Conservation (phyloP, 2,797 vertebrate species). For the Lacerta agilis region DNA sequence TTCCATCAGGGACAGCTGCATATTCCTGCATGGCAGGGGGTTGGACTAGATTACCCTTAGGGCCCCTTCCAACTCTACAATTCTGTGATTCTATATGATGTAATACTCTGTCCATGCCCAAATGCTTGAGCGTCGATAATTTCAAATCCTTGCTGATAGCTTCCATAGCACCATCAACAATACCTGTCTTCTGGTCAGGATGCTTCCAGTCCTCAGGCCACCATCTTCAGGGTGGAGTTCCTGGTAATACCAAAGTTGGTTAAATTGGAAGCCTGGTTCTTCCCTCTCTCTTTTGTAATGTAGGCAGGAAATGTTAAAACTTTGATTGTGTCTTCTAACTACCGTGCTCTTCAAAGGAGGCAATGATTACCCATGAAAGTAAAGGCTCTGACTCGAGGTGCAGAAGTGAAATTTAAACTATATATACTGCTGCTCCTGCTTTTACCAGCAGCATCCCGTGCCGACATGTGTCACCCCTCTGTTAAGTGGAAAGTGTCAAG, state of each 20-base stretch:
- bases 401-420: conserved; percentile 12
- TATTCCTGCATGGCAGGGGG: no score
- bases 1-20: no score
- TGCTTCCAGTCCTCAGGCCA: neutral
- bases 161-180: neutral
- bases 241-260: neutral
- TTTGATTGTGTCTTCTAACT: neutral
- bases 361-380: neutral
- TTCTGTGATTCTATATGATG: no score
- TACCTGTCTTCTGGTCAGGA: no score
- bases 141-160: neutral
- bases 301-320: neutral
- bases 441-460: conserved; percentile 15
- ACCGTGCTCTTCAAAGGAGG: neutral
- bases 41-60: no score
- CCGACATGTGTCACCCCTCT: neutral
- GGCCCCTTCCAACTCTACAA: no score
- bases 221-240: no score
- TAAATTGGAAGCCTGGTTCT: neutral
- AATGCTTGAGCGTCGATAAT: neutral
- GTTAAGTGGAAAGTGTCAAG: conserved; percentile 26
- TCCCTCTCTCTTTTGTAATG: neutral
- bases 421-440: conserved; percentile 20
- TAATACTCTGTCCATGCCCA: neutral
- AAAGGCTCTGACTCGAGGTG: neutral